phyloP scores from a whole-genome alignment of 2,113 vertebrate genomes.

The Scopus umbretta region DNA sequence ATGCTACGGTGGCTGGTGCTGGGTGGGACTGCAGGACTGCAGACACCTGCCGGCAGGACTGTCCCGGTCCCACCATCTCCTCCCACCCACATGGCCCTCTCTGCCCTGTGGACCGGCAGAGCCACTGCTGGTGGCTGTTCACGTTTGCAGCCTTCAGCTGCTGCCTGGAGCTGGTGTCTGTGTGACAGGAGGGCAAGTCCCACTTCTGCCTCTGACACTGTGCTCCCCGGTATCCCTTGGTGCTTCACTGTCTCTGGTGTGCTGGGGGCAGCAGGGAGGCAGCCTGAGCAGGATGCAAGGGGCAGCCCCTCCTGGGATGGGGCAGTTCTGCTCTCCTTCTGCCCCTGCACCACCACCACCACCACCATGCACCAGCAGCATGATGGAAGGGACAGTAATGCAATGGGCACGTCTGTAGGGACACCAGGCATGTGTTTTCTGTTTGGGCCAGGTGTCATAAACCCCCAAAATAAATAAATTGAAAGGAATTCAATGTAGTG shows the following conservation, averaged over 20 bases:
- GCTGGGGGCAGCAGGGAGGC: neutral
- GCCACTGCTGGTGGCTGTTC: fast-evolving
- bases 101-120: neutral
- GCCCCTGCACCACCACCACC: neutral
- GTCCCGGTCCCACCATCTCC: neutral
- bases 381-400: neutral
- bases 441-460: neutral
- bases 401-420: neutral
- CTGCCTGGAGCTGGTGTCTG: neutral
- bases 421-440: neutral
- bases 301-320: neutral
- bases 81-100: neutral
- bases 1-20: neutral
- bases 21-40: neutral
- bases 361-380: too few species aligned
- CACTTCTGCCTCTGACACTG: neutral
- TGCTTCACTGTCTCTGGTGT: too few species aligned
- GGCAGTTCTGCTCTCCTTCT: neutral
- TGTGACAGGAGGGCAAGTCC: neutral
- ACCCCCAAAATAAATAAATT: fast-evolving
- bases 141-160: neutral
- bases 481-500: neutral
- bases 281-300: neutral
- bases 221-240: neutral
- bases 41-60: neutral